Conservation (phyloP, 2,797 vertebrate species). For the Trematomus bernacchii region DNA sequence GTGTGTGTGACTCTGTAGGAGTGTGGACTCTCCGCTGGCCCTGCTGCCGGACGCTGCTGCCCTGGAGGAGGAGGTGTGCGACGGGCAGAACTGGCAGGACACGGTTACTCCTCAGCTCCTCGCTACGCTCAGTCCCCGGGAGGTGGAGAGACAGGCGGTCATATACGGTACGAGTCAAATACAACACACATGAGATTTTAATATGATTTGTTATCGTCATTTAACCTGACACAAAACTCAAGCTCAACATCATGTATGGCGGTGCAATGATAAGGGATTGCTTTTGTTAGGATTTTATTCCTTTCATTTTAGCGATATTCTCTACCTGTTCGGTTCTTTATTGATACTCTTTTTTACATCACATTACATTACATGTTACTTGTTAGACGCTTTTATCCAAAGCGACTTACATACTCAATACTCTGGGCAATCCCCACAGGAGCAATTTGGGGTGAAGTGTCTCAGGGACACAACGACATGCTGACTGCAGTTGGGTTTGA, state of each 20-base stretch:
- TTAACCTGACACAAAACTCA: neutral
- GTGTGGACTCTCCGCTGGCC: constrained; percentile 87
- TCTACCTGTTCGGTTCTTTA: no score
- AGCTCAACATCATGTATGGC: no score
- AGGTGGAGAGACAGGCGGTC: constrained; percentile 94
- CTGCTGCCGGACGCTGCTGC: constrained; percentile 85
- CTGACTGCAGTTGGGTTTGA: no score
- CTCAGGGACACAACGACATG: no score
- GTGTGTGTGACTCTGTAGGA: constrained; percentile 75
- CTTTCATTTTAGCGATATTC: no score
- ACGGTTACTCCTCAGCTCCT: constrained; percentile 86
- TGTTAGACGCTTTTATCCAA: no score
- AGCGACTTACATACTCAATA: no score
- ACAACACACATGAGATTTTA: neutral
- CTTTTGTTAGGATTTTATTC: no score
- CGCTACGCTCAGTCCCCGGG: constrained; percentile 83
- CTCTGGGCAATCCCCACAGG: no score
- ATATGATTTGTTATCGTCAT: neutral
- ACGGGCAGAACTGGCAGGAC: constrained; percentile 94
- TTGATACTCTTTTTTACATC: no score
- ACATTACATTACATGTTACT: no score
- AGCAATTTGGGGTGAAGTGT: no score
- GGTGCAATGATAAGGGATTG: neutral
- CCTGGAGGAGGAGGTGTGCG: constrained; percentile 89
- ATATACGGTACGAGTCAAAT: constrained; percentile 88